phyloP scores from a whole-genome alignment of 1,140 invertebrate species.

The Trichomalopsis sarcophagae region DNA sequence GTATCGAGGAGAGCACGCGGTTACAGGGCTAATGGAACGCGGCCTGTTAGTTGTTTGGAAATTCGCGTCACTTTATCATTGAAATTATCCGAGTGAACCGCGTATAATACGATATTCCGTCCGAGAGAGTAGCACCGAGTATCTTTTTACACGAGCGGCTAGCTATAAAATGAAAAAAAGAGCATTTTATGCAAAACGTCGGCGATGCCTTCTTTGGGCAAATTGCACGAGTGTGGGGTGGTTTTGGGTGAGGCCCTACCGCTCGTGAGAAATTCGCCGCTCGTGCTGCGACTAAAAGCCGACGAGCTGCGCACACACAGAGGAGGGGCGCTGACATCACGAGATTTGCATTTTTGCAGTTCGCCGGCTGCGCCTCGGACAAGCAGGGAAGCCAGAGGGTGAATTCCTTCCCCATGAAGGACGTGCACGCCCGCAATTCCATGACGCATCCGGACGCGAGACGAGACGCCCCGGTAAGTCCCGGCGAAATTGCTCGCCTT shows the following conservation, averaged over 20 bases:
- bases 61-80: neutral
- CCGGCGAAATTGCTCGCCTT: constrained; percentile 8
- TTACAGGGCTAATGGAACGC: neutral
- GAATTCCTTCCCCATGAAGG: constrained; percentile 89
- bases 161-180: neutral
- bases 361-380: constrained; percentile 84
- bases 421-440: constrained; percentile 78
- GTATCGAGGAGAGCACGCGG: too few species aligned
- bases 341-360: constrained; percentile 75
- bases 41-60: neutral
- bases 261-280: constrained; percentile 36
- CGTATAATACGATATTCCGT: too few species aligned
- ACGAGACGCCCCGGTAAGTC: constrained; percentile 84
- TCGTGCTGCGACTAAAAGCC: constrained; percentile 29
- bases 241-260: neutral
- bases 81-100: neutral
- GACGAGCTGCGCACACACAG: neutral
- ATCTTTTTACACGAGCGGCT: too few species aligned
- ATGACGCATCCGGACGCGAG: constrained; percentile 81
- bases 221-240: neutral
- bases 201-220: neutral
- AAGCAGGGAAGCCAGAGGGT: constrained; percentile 82
- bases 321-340: constrained; percentile 52
- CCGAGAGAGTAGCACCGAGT: too few species aligned
- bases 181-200: neutral